Base-by-base conservation (phyloP, 2,113 vertebrate genomes). In the Nesogale talazaci region DNA sequence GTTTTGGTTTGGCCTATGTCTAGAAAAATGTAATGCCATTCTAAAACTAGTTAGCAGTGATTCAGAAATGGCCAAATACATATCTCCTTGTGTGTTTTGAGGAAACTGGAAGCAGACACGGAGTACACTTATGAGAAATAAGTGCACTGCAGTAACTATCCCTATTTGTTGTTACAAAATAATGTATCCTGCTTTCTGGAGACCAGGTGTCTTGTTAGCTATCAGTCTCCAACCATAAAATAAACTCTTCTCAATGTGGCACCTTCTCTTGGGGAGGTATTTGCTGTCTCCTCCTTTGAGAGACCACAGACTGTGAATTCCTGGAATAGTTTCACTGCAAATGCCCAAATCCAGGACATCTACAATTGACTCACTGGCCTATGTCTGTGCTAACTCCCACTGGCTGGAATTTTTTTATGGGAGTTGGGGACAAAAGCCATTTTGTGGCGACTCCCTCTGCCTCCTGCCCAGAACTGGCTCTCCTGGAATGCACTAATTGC, bases 401-500 rank as follows among this genome's bases (percentile, higher is more conserved):
- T 4, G 83, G 80, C 90, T 67, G 94, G 83, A 72, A 88, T 92
- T 94, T 94, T 94, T 95, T 63, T 29, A 94, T 52, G 74, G 95
- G 90, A 97, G 96, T 84, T 94, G 36, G 85, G 19, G 96, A 96
- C 94, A 96, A 96, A 97, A 96, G 90, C 96, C 94, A 95, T 97
- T 96, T 96, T 97, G 97, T 97, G 91, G 75, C 34, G 38, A 85
- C 92, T 95, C 94, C 97, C 90, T 97, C 96, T 92, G 92, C 86
- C 95, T 65, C 16, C 63, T 89, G 87, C 88, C 84, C 93, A 93
- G 89, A 83, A 12, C 76, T 97, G 96, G 95, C 97, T 98, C 86
- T 46, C n/a, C 78, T 95, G 98, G 97, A 98, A 98, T 97, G 98
- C 4, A 0, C 38, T 95, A 97, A 97, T 94, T 96, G 96, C 97